Evolutionary conservation across 2,888 invertebrate genomes (phyloP).

Genomic region (Ormyrus thymus): DNA sequence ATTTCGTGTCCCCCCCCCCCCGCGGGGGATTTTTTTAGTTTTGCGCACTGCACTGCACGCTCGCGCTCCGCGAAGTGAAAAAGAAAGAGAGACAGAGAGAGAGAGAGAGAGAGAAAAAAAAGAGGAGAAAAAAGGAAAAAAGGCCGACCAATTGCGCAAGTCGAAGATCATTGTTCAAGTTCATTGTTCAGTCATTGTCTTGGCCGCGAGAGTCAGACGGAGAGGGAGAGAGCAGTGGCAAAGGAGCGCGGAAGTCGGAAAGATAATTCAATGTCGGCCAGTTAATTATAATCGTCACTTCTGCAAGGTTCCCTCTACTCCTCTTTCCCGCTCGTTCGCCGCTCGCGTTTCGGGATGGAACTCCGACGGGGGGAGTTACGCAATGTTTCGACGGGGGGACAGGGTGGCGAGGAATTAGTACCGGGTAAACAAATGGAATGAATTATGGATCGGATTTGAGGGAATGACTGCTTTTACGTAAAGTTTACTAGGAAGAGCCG

Average conservation of each 20-base stretch:
- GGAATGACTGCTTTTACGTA: neutral
- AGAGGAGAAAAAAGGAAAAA: neutral
- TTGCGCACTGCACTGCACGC: slow-evolving; percentile 53
- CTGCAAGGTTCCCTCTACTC: slow-evolving; percentile 54
- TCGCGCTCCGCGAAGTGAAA: no score
- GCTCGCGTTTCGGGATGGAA: neutral
- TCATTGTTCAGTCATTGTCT: slow-evolving; percentile 57
- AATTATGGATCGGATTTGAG: neutral
- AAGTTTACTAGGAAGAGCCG: slow-evolving; percentile 1
- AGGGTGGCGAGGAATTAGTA: no score
- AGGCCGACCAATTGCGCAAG: slow-evolving; percentile 50
- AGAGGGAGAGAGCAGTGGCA: slow-evolving; percentile 5
- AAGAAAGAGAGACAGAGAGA: no score
- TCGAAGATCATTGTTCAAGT: slow-evolving; percentile 57
- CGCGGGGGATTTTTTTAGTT: slow-evolving; percentile 2
- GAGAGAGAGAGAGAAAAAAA: no score
- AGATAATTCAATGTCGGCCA: slow-evolving; percentile 54
- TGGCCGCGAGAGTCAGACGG: slow-evolving; percentile 31
- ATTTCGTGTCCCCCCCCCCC: neutral
- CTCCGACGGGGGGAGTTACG: no score
- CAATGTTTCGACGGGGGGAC: no score
- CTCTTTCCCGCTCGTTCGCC: slow-evolving; percentile 10
- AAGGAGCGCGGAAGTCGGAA: slow-evolving; percentile 14
- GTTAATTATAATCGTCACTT: slow-evolving; percentile 41
- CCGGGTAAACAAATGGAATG: neutral